A percentile compares a stretch with the other conserved stretches of the same genome.
phyloP scores from a whole-genome alignment of 2,888 invertebrate genomes.

The Tipula unca region DNA sequence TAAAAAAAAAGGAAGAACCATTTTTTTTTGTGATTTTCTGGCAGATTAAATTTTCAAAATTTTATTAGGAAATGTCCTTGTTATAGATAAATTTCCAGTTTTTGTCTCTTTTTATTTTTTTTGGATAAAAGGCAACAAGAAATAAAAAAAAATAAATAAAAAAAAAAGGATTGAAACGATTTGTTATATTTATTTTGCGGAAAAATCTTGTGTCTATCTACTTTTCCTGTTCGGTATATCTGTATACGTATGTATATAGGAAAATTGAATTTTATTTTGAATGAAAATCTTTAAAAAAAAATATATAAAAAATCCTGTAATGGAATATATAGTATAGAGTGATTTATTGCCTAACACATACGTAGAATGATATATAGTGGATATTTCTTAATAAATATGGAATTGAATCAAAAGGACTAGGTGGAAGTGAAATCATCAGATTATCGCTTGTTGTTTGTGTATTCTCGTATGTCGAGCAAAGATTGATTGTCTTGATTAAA shows the following conservation, averaged over 20 bases:
- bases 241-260: not conserved
- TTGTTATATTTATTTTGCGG: constrained; percentile 14
- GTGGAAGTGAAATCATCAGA: not conserved
- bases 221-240: not conserved
- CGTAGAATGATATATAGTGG: not conserved
- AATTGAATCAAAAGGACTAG: not conserved
- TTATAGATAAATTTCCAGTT: not conserved
- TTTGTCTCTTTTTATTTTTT: not conserved
- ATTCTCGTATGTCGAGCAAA: not conserved
- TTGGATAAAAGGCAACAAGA: not conserved
- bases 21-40: not conserved
- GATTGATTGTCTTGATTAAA: not conserved
- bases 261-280: not conserved
- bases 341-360: not conserved
- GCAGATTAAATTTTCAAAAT: constrained; percentile 14
- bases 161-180: not conserved
- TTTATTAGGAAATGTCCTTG: constrained; percentile 14
- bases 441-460: not conserved
- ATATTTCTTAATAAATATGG: not conserved
- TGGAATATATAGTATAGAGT: not conserved
- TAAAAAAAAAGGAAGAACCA: not conserved
- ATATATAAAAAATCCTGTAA: not conserved
- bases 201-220: not conserved
- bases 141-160: not conserved
- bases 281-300: not conserved